Evolutionary conservation across 2,113 vertebrate species (phyloP).

Genomic region (Dipodomys merriami): DNA sequence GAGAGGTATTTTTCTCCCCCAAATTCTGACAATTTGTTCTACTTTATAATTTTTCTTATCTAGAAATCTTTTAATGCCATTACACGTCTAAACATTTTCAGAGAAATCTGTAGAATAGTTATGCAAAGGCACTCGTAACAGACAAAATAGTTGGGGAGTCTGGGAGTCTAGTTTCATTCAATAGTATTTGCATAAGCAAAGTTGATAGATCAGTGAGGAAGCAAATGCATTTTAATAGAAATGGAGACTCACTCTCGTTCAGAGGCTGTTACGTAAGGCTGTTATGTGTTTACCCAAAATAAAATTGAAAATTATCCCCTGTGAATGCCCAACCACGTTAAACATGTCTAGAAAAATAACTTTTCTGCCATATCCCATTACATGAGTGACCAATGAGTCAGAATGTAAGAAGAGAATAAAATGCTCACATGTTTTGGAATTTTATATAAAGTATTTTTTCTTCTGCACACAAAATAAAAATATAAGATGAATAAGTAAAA

Average conservation of each 20-base stretch:
- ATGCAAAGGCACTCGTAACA: neutral
- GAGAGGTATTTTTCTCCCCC: neutral
- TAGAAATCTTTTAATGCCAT: neutral
- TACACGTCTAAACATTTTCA: slow-evolving; percentile 39
- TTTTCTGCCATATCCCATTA: slow-evolving; percentile 26
- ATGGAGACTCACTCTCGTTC: slow-evolving; percentile 5
- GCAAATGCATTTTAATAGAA: slow-evolving; percentile 52
- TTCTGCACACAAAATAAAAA: slow-evolving; percentile 26
- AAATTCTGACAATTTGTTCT: neutral
- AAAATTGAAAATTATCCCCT: slow-evolving; percentile 54
- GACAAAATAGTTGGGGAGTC: neutral
- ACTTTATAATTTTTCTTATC: neutral
- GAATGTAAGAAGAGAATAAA: slow-evolving; percentile 14
- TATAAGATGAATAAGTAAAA: slow-evolving; percentile 39
- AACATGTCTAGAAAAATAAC: slow-evolving; percentile 42
- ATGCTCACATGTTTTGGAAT: slow-evolving; percentile 15
- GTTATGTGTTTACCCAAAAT: neutral
- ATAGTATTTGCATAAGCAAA: slow-evolving; percentile 62
- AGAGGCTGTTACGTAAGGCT: slow-evolving; percentile 20
- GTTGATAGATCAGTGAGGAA: slow-evolving; percentile 40
- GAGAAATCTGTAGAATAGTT: slow-evolving; percentile 30
- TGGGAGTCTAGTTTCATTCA: slow-evolving; percentile 43
- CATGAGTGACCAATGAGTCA: slow-evolving; percentile 32
- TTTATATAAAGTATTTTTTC: neutral
- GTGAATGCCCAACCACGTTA: slow-evolving; percentile 3